Conservation (phyloP, 2,113 vertebrate genomes). For the Alethe castanea region DNA sequence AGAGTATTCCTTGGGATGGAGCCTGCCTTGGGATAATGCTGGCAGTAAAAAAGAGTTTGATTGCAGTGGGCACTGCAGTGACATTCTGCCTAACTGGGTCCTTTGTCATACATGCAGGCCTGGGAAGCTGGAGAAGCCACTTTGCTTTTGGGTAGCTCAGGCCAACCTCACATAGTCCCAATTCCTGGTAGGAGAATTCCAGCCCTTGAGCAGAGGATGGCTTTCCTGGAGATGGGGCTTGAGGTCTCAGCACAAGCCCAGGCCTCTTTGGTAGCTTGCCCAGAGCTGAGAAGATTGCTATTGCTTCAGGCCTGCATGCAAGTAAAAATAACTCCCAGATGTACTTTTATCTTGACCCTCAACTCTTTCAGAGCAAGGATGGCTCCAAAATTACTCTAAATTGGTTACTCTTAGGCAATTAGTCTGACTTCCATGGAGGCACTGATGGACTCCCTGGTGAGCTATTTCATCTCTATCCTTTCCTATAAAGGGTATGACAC, state of each 20-base stretch:
- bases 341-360: not conserved
- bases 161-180: rapidly evolving
- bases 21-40: not conserved
- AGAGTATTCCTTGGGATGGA: not conserved
- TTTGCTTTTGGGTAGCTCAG: not conserved
- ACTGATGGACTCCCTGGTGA: not conserved
- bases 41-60: not conserved
- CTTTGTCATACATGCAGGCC: not conserved
- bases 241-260: not conserved
- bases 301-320: not conserved
- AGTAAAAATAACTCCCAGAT: not conserved
- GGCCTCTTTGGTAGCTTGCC: not conserved
- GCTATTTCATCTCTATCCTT: not conserved
- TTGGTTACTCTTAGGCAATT: not conserved
- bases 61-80: rapidly evolving
- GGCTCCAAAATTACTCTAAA: not conserved
- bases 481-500: not conserved
- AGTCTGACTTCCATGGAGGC: not conserved
- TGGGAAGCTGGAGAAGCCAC: not conserved
- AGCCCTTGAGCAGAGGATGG: not conserved
- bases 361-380: not conserved
- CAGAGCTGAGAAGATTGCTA: not conserved
- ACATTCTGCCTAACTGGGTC: not conserved
- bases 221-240: not conserved
- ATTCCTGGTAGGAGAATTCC: not conserved